Percentiles rank a stretch among this genome's conserved stretches.
Evolutionary conservation across 37 sponge, comb jelly and placozoan species (phyloP).

Genomic region (Corticium candelabrum): DNA sequence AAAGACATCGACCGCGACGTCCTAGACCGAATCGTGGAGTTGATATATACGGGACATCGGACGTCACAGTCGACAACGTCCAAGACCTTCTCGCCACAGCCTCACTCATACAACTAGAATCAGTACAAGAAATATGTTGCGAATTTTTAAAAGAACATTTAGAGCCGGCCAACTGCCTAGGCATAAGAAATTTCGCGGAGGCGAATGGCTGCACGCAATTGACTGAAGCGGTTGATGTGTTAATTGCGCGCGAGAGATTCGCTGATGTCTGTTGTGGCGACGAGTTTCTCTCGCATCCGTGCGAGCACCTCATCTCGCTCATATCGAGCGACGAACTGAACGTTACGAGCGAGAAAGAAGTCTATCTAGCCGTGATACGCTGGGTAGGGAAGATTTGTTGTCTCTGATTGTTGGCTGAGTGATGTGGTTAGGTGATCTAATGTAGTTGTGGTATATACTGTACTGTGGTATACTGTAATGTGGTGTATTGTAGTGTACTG

Average conservation of each 20-base stretch:
- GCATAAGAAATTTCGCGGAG: slow-evolving; percentile 82
- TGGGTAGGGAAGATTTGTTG: too few relatives aligned
- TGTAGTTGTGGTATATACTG: too few relatives aligned
- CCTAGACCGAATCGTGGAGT: slow-evolving; percentile 62
- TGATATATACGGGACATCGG: slow-evolving; percentile 77
- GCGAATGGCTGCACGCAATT: slow-evolving; percentile 72
- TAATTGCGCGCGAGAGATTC: slow-evolving; percentile 55
- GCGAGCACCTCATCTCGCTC: slow-evolving; percentile 55
- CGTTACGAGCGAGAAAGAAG: slow-evolving; percentile 75
- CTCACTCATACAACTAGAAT: slow-evolving; percentile 73
- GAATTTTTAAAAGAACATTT: slow-evolving; percentile 83
- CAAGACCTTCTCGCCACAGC: slow-evolving; percentile 83
- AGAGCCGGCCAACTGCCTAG: slow-evolving; percentile 82
- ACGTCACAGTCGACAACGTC: slow-evolving; percentile 77
- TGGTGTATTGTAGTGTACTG: too few relatives aligned
- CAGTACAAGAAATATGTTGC: slow-evolving; percentile 86
- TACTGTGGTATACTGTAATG: too few relatives aligned
- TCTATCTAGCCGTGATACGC: slow-evolving; percentile 68
- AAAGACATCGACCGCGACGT: slow-evolving; percentile 67
- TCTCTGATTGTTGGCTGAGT: too few relatives aligned
- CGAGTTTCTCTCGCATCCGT: slow-evolving; percentile 67
- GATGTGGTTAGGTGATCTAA: too few relatives aligned
- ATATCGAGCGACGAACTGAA: slow-evolving; percentile 62
- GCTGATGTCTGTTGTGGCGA: slow-evolving; percentile 46
- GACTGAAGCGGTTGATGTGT: slow-evolving; percentile 47